These are phyloP conservation scores for Strongylocentrotus purpuratus DNA, from an alignment of 35 echinoderm and acorn worm species.

Conservation along the genomic window DNA sequence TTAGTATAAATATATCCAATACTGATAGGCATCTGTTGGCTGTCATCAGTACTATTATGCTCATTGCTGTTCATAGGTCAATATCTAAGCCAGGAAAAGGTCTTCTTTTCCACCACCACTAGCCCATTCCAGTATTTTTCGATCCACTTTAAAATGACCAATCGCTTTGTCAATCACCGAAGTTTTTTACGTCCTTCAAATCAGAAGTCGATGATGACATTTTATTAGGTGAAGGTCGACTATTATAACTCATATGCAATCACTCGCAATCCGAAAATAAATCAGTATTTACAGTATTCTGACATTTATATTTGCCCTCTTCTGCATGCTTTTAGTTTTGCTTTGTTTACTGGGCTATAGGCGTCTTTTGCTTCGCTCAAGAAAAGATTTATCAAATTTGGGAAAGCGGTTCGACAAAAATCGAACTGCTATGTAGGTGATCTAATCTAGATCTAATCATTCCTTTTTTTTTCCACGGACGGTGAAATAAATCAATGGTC, in stretches of 20 bases:
- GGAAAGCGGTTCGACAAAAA: neutral
- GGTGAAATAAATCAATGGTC: neutral
- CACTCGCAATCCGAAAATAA: neutral
- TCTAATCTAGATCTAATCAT: no score
- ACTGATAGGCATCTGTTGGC: no score
- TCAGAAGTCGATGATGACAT: neutral
- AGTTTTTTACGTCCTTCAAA: neutral
- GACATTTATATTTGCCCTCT: no score
- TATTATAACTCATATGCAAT: neutral
- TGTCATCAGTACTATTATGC: no score
- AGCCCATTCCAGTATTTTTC: neutral
- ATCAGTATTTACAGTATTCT: neutral
- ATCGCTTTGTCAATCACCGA: neutral
- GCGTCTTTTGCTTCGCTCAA: neutral
- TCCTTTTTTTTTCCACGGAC: neutral
- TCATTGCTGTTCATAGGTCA: neutral
- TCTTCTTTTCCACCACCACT: no score
- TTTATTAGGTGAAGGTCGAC: neutral
- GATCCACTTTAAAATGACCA: neutral
- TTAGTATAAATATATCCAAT: no score
- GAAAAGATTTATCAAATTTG: neutral
- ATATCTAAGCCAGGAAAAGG: no score
- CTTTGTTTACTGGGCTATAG: neutral
- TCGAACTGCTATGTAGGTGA: neutral
- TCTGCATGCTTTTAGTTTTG: neutral